Evolutionary conservation across 1,140 invertebrate species (phyloP).

Genomic region (Pollicipes pollicipes): DNA sequence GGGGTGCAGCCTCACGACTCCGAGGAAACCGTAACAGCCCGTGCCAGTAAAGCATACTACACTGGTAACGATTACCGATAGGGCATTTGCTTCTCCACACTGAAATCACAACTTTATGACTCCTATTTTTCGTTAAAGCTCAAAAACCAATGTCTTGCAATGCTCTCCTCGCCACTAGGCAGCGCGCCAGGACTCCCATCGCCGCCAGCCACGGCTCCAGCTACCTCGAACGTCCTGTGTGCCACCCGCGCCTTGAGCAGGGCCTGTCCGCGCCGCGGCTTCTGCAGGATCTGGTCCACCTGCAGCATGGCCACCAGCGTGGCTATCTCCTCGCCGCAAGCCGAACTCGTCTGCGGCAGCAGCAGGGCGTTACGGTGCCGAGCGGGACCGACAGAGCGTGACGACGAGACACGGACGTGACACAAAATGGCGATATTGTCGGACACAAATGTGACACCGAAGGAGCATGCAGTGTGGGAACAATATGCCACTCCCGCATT

Average conservation of each 20-base stretch:
- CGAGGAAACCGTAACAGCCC: no score
- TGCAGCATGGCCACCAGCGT: slow-evolving; percentile 80
- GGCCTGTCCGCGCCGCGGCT: slow-evolving; percentile 41
- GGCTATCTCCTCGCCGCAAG: slow-evolving; percentile 72
- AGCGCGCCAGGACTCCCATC: no score
- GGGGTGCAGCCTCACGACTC: no score
- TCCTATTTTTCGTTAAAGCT: neutral
- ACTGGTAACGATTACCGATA: neutral
- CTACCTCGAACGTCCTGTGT: slow-evolving; percentile 58
- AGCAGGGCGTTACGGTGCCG: no score
- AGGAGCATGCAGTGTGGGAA: no score
- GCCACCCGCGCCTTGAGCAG: slow-evolving; percentile 34
- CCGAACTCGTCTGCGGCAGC: slow-evolving; percentile 44
- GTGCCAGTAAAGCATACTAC: neutral
- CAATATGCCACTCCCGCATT: no score
- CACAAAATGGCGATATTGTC: no score
- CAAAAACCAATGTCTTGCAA: neutral
- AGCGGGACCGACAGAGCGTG: no score
- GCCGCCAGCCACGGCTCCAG: no score
- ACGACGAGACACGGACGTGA: no score
- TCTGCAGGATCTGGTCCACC: slow-evolving; percentile 73
- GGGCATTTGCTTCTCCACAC: neutral
- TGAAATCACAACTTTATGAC: neutral
- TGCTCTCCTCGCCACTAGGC: neutral
- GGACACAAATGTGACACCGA: no score